A percentile compares a stretch with the other conserved stretches of the same genome.
Evolutionary conservation across 1,140 invertebrate species (phyloP).

Genomic region (Leptopilina clavipes): DNA sequence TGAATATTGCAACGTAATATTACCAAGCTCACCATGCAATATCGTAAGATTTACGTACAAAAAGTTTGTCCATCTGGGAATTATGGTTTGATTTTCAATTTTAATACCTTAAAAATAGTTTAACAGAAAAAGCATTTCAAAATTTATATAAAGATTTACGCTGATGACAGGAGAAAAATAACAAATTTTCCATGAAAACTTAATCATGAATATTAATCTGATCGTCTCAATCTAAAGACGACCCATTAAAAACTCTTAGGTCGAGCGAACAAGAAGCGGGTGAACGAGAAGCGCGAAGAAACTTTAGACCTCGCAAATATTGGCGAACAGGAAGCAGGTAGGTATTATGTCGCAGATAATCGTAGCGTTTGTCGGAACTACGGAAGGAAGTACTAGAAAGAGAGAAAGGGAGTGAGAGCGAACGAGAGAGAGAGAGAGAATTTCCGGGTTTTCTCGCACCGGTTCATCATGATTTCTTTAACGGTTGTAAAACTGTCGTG

Average conservation of each 20-base stretch:
- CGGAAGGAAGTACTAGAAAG: constrained; percentile 8
- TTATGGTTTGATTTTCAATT: no score
- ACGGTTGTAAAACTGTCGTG: constrained; percentile 26
- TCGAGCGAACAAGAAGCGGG: constrained; percentile 16
- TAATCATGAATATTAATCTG: constrained; percentile 31
- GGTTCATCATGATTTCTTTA: constrained; percentile 35
- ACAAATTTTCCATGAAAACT: constrained; percentile 2
- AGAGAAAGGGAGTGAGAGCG: background rate
- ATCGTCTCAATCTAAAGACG: constrained; percentile 29
- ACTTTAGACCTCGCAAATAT: constrained; percentile 37
- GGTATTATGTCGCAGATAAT: constrained; percentile 33
- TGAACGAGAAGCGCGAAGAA: background rate
- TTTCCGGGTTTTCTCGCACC: constrained; percentile 8
- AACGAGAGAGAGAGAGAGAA: background rate
- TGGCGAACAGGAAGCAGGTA: constrained; percentile 30
- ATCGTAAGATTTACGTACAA: no score
- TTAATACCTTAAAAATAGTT: no score
- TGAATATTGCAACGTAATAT: no score
- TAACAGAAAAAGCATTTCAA: no score
- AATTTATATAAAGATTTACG: no score
- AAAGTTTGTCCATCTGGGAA: no score
- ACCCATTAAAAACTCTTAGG: constrained; percentile 25
- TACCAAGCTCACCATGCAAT: no score
- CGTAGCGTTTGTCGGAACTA: constrained; percentile 1
- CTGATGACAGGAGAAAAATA: background rate